Evolutionary conservation across 53 echinoderm and acorn worm genomes (phyloP).

Genomic region (Zoroaster sp.): DNA sequence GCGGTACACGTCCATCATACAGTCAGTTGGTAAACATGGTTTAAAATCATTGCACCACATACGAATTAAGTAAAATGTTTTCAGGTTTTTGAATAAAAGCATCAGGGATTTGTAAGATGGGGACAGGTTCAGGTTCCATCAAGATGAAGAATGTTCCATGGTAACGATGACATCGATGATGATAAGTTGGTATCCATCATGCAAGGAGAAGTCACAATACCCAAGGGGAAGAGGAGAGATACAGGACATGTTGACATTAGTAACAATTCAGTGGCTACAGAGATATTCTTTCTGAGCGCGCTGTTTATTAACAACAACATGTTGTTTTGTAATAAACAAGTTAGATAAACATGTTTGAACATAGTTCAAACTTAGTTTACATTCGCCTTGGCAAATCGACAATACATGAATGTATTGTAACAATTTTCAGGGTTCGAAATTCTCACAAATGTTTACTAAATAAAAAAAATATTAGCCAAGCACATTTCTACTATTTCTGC

Average conservation of each 20-base stretch:
- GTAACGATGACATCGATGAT: constrained; percentile 40
- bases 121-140: constrained; percentile 31
- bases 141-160: constrained; percentile 45
- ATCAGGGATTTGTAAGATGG: constrained; percentile 27
- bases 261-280: neutral
- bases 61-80: neutral
- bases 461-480: neutral
- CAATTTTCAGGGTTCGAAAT: neutral
- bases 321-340: neutral
- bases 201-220: constrained; percentile 40
- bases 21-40: neutral
- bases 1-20: neutral
- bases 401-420: too few species aligned
- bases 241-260: constrained; percentile 27
- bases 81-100: neutral
- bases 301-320: neutral
- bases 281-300: neutral
- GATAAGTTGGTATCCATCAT: constrained; percentile 58
- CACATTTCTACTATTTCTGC: neutral
- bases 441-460: neutral
- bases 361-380: neutral
- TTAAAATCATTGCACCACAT: neutral
- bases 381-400: neutral
- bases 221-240: constrained; percentile 51
- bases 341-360: neutral